These are phyloP conservation scores for Xestoiulus laeticollis DNA, from an alignment of 2,888 invertebrate species.

Conservation along the genomic window DNA sequence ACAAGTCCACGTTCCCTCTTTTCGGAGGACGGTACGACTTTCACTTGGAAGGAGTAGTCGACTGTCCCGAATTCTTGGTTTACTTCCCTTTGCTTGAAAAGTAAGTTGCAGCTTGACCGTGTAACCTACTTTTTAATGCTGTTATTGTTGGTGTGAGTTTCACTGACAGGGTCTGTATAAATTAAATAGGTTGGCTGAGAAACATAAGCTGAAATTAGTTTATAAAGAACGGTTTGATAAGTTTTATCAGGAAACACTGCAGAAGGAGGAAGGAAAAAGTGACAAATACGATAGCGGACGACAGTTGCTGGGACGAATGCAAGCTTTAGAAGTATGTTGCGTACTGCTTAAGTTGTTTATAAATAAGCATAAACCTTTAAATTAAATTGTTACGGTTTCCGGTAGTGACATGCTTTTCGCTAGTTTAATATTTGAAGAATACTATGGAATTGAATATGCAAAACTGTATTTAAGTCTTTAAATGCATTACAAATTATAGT, in stretches of 20 bases:
- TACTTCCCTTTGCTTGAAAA: conserved; percentile 85
- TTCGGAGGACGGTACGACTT: conserved; percentile 98
- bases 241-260: conserved; percentile 74
- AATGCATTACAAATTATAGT: too few species aligned
- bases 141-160: background rate
- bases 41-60: conserved; percentile 92
- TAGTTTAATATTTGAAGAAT: too few species aligned
- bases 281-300: conserved; percentile 68
- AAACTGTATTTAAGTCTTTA: too few species aligned
- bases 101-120: conserved; percentile 65
- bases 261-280: conserved; percentile 67
- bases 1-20: conserved; percentile 70
- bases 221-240: conserved; percentile 74
- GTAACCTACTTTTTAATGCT: conserved; percentile 59
- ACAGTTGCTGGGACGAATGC: conserved; percentile 54
- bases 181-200: conserved; percentile 66
- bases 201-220: conserved; percentile 67
- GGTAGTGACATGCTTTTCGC: too few species aligned
- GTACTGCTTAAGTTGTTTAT: background rate
- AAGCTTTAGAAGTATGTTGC: conserved; percentile 66
- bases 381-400: background rate
- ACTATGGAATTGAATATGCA: too few species aligned
- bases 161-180: background rate
- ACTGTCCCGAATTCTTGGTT: conserved; percentile 98
- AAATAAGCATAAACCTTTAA: background rate